Percentiles rank a stretch among this genome's conserved stretches.
These are phyloP conservation scores for Heliconius aoede DNA, from an alignment of 2,888 invertebrate genomes.

Conservation along the genomic window DNA sequence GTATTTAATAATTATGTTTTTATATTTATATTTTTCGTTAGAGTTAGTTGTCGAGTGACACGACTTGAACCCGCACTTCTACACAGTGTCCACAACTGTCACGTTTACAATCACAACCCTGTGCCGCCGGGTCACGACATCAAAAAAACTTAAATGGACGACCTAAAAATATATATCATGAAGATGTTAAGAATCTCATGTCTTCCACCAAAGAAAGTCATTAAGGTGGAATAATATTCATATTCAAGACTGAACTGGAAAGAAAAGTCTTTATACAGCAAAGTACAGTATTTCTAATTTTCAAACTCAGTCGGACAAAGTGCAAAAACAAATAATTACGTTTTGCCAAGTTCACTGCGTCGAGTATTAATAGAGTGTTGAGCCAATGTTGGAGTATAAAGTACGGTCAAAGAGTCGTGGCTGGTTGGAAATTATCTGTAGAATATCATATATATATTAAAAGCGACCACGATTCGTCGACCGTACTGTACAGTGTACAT, in stretches of 20 bases:
- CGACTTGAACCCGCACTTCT: too few species aligned
- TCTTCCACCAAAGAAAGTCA: slow-evolving; percentile 9
- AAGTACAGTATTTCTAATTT: slow-evolving; percentile 35
- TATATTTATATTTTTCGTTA: too few species aligned
- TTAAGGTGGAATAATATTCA: slow-evolving; percentile 7
- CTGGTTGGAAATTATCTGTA: background rate
- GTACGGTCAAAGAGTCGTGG: background rate
- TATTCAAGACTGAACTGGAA: slow-evolving; percentile 3
- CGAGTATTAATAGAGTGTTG: slow-evolving; percentile 51
- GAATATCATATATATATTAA: too few species aligned
- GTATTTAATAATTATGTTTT: too few species aligned
- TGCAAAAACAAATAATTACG: slow-evolving; percentile 51
- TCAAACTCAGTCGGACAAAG: slow-evolving; percentile 42
- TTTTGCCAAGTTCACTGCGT: slow-evolving; percentile 53
- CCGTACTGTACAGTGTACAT: background rate
- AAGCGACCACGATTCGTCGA: background rate
- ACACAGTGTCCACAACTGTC: too few species aligned
- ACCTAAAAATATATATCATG: background rate
- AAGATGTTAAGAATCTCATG: background rate
- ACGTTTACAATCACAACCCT: too few species aligned
- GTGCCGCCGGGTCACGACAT: too few species aligned
- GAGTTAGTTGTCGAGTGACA: too few species aligned
- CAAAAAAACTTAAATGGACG: too few species aligned
- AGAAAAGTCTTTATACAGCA: slow-evolving; percentile 19
- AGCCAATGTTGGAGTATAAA: background rate